These are phyloP conservation scores for Takifugu flavidus DNA, from an alignment of 2,113 vertebrate genomes.

Conservation along the genomic window DNA sequence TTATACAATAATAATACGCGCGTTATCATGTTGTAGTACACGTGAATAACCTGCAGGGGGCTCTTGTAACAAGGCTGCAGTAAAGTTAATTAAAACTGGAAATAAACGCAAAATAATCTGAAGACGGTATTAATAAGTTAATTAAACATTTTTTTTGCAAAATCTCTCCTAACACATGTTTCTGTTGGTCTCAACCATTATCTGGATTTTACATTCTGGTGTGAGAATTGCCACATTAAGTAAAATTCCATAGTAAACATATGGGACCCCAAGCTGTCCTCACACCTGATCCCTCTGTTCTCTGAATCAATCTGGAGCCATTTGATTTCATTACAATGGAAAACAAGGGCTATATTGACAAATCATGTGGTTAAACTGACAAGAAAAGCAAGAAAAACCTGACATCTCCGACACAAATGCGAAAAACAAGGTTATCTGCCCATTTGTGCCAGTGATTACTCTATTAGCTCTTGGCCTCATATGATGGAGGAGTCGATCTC, in stretches of 20 bases:
- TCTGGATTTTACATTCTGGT: constrained; percentile 35
- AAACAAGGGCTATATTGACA: no score
- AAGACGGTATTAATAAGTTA: no score
- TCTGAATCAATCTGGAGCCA: no score
- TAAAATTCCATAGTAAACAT: constrained; percentile 41
- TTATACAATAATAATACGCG: no score
- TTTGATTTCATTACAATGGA: no score
- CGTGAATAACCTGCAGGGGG: constrained; percentile 31
- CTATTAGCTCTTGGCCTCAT: constrained; percentile 37
- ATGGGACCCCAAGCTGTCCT: neutral
- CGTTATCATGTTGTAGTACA: constrained; percentile 17
- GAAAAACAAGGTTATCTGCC: constrained; percentile 13
- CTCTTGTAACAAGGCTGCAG: no score
- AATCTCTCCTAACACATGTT: constrained; percentile 15
- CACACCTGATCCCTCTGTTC: no score
- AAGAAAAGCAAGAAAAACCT: no score
- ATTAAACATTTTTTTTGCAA: no score
- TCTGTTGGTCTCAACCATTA: constrained; percentile 36
- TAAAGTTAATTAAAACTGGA: no score
- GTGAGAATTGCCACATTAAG: constrained; percentile 48
- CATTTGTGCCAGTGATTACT: constrained; percentile 33
- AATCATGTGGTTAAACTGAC: no score
- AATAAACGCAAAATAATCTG: no score
- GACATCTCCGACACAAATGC: neutral
- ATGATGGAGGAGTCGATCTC: constrained; percentile 39